Conservation (phyloP, 2,888 invertebrate genomes). For the Lasioglossum vierecki region DNA sequence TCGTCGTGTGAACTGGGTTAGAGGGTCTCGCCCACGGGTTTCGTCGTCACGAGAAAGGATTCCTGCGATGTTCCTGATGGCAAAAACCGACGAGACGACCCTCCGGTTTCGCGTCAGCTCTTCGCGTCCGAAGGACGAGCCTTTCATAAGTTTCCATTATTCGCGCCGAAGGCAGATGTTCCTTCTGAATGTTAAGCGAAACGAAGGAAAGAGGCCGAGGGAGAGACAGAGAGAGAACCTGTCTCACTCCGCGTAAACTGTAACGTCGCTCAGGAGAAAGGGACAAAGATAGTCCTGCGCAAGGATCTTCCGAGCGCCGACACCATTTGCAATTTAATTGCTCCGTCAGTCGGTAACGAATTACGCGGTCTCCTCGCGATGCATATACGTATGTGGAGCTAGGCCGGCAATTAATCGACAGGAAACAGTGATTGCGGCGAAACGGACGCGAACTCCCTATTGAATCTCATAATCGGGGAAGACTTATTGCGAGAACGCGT, state of each 20-base stretch:
- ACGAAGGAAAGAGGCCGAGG: not conserved
- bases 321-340: conserved; percentile 7
- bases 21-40: conserved; percentile 37
- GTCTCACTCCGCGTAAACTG: conserved; percentile 27
- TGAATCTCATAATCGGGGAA: conserved; percentile 14
- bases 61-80: conserved; percentile 36
- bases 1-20: conserved; percentile 56
- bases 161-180: conserved; percentile 62
- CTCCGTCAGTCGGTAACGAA: not conserved
- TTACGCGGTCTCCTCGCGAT: not conserved
- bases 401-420: conserved; percentile 10
- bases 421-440: conserved; percentile 9
- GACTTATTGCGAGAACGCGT: conserved; percentile 18
- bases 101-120: conserved; percentile 33
- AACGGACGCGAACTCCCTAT: conserved; percentile 14
- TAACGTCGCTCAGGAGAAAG: not conserved
- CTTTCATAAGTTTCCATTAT: conserved; percentile 65
- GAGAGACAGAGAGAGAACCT: conserved; percentile 31
- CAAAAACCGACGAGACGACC: conserved; percentile 34
- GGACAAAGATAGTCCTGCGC: not conserved
- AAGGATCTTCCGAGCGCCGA: not conserved
- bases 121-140: conserved; percentile 54
- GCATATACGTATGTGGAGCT: not conserved
- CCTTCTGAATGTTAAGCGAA: conserved; percentile 6
- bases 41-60: conserved; percentile 33